Evolutionary conservation across 2,888 invertebrate genomes (phyloP), one percentile per base, ranked within the genome.

Genomic region (Silvanus unidentatus): DNA sequence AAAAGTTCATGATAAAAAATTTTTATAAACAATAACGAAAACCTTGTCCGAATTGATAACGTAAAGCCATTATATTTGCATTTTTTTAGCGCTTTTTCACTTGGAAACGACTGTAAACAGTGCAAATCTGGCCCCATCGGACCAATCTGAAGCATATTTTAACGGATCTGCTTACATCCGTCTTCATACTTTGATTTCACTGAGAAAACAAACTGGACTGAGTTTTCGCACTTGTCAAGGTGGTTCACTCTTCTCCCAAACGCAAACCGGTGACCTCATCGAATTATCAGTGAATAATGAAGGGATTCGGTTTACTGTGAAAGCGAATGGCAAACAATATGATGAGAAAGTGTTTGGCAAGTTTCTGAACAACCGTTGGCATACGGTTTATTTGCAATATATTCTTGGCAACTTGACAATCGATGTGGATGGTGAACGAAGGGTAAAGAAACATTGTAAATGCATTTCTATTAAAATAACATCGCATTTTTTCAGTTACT

Each of bases 281-380:
- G 65, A 69, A 52, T 49, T 72, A 32, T 58, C 62, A 14, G 70
- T 72, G 10, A 66, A 64, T 43, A 44, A 58, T 10, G 77, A 77
- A 36, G 77, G 77, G 8, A 64, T 80, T 12, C 56, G 71, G 40
- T 77, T 79, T 57, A 63, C 66, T 16, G 76, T 74, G 1, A 69
- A 70, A 49, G 68, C 74, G 5, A 65, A 70, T 16, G 72, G 73
- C 35, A 68, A 72, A 45, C 62, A 64, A 16, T 75, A 72, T 57
- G 84, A 85, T 66, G 81, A 82, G 38, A 79, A 77, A 48, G 74
- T 88, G 46, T 75, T 75, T 42, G 82, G 80, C 47, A 79, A 81
- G 63, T 79, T 87, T 53, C 75, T 89, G 46, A 84, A 90, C 74
- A 90, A 90, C 72, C 79, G 75, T 62, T 90, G 90, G 90, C 88